Conservation (phyloP, 2,113 vertebrate species). For the Gallinago jamesoni region DNA sequence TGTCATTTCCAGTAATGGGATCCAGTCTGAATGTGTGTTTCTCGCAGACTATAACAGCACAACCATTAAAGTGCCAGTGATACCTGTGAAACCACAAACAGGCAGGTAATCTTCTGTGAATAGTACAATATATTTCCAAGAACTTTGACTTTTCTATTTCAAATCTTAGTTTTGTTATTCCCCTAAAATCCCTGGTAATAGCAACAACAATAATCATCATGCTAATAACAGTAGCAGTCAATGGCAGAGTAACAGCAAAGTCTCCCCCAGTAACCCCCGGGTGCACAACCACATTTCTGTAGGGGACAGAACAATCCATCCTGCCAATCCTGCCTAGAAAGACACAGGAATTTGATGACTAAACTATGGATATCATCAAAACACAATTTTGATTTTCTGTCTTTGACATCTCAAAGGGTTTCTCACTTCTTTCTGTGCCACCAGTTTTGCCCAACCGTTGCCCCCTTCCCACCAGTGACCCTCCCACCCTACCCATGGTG, state of each 20-base stretch:
- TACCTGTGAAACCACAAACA: conserved; percentile 27
- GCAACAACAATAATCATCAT: neutral
- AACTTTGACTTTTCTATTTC: conserved; percentile 19
- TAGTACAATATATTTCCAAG: neutral
- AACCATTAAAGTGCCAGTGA: neutral
- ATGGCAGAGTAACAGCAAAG: neutral
- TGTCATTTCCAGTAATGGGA: conserved; percentile 43
- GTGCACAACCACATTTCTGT: neutral
- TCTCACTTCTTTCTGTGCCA: neutral
- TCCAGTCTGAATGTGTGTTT: neutral
- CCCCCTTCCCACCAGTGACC: neutral
- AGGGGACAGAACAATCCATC: neutral
- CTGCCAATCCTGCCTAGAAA: neutral
- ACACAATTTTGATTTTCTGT: neutral
- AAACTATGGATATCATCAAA: neutral
- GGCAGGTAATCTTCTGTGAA: neutral
- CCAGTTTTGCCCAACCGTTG: neutral
- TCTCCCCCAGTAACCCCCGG: neutral
- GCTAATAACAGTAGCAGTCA: neutral
- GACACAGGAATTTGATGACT: neutral
- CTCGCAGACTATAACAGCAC: neutral
- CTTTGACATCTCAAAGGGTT: neutral
- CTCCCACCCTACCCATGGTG: neutral
- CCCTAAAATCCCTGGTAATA: neutral
- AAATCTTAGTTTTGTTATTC: neutral